Evolutionary conservation across 1,140 invertebrate species (phyloP).

Genomic region (Zaprionus camerounensis): DNA sequence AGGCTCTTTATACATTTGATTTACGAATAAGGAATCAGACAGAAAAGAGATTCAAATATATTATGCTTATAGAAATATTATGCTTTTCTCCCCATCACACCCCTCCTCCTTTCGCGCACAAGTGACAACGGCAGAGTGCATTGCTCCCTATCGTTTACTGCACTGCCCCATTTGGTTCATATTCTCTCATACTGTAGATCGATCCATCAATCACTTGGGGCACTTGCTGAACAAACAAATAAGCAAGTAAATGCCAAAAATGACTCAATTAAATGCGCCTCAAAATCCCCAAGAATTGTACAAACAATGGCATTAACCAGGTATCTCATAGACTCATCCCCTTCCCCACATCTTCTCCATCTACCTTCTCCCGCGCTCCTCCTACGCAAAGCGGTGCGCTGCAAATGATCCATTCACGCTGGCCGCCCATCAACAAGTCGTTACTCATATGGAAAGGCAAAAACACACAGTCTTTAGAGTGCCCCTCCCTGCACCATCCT

Average conservation of each 20-base stretch:
- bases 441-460: conserved; percentile 24
- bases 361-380: neutral
- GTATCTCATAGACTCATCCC: neutral
- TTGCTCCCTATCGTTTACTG: neutral
- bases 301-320: conserved; percentile 15
- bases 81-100: no score
- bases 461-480: conserved; percentile 2
- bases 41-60: no score
- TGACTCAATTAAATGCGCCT: conserved; percentile 46
- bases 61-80: no score
- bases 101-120: no score
- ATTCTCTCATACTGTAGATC: conserved; percentile 20
- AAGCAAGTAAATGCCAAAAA: conserved; percentile 24
- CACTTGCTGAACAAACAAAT: conserved; percentile 32
- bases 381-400: conserved; percentile 2
- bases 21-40: no score
- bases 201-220: conserved; percentile 43
- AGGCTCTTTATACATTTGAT: no score
- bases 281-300: conserved; percentile 7
- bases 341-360: neutral
- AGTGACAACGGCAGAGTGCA: neutral
- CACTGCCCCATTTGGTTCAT: neutral
- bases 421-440: conserved; percentile 25
- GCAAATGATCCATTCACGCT: conserved; percentile 45
- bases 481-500: neutral